Conservation (phyloP, 2,888 invertebrate species). For the Dryobotodes eremita region DNA sequence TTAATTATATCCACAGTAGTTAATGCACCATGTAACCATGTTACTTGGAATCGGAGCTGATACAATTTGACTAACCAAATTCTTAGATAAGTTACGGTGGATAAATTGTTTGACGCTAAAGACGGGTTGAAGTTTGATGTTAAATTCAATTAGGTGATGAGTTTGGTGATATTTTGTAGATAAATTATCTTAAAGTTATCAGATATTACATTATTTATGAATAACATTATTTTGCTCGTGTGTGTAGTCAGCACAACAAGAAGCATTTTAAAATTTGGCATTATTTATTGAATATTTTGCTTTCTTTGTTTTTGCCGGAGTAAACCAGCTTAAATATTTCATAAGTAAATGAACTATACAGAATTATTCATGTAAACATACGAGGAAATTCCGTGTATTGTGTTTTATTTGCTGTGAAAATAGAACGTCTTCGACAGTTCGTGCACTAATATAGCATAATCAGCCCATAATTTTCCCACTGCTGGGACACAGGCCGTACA, state of each 20-base stretch:
- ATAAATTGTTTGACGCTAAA: constrained; percentile 7
- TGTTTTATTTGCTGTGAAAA: neutral
- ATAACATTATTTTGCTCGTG: too few relatives aligned
- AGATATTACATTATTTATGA: neutral
- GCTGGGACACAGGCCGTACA: too few relatives aligned
- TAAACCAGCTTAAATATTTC: neutral
- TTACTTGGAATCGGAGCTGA: constrained; percentile 27
- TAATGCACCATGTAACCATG: constrained; percentile 51
- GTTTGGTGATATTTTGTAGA: neutral
- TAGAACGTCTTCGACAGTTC: neutral
- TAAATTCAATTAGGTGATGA: neutral
- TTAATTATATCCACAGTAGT: constrained; percentile 29
- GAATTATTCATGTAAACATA: neutral
- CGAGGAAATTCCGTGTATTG: neutral
- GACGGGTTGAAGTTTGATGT: constrained; percentile 16
- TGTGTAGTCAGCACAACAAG: neutral
- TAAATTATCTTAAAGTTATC: neutral
- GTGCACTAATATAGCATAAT: neutral
- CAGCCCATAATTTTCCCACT: too few relatives aligned
- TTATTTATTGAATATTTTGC: neutral
- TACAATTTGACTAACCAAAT: constrained; percentile 33
- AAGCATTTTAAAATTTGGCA: neutral
- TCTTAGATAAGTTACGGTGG: neutral
- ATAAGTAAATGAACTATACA: neutral
- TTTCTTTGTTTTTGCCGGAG: neutral